phyloP scores from a whole-genome alignment of 2,888 invertebrate species.

The Acleris literana region DNA sequence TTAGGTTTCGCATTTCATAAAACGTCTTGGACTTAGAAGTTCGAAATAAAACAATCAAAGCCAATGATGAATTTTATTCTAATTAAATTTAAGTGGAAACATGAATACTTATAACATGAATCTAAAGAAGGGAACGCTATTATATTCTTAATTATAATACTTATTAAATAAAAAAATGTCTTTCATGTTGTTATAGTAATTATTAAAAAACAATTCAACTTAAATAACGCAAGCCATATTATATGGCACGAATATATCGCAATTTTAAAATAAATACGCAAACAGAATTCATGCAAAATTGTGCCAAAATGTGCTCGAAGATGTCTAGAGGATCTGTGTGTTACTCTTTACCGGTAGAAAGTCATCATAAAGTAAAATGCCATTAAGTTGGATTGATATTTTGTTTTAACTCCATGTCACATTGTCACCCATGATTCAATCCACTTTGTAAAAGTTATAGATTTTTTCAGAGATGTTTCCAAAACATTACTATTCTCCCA shows the following conservation, averaged over 20 bases:
- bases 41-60: slow-evolving; percentile 61
- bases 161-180: slow-evolving; percentile 81
- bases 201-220: slow-evolving; percentile 42
- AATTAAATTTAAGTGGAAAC: slow-evolving; percentile 83
- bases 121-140: slow-evolving; percentile 83
- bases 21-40: neutral
- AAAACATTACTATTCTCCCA: too few species aligned
- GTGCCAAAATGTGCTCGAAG: slow-evolving; percentile 54
- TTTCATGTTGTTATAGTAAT: slow-evolving; percentile 67
- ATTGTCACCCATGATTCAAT: too few species aligned
- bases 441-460: too few species aligned
- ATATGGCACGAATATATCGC: slow-evolving; percentile 61
- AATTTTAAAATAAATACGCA: slow-evolving; percentile 41
- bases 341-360: neutral
- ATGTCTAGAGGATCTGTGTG: slow-evolving; percentile 43
- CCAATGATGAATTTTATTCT: slow-evolving; percentile 82
- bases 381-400: too few species aligned
- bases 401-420: too few species aligned
- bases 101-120: slow-evolving; percentile 83
- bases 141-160: slow-evolving; percentile 81
- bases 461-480: too few species aligned
- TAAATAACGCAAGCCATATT: slow-evolving; percentile 49
- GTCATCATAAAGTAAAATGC: neutral
- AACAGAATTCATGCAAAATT: slow-evolving; percentile 53
- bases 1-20: neutral